These are phyloP conservation scores for Odontesthes bonariensis DNA, from an alignment of 2,113 vertebrate genomes.

Conservation along the genomic window DNA sequence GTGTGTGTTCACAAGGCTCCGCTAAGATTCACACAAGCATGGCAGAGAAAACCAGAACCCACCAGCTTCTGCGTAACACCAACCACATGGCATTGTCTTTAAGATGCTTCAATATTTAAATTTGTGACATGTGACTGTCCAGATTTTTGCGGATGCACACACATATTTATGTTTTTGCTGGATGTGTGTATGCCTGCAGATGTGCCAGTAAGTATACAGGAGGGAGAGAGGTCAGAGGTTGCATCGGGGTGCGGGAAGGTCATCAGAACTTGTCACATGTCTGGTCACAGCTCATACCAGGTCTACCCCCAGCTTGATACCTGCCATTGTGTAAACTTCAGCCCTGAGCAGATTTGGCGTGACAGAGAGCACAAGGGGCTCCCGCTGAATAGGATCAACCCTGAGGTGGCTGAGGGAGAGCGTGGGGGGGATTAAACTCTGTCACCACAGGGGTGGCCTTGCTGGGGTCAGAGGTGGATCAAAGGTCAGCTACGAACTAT, in stretches of 20 bases:
- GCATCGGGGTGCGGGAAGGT: neutral
- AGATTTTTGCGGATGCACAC: neutral
- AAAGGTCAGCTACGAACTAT: conserved; percentile 71
- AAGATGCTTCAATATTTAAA: conserved; percentile 1
- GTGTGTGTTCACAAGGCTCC: conserved; percentile 55
- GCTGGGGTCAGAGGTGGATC: conserved; percentile 72
- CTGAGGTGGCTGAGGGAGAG: conserved; percentile 54
- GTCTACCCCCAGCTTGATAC: conserved; percentile 42
- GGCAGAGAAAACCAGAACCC: conserved; percentile 49
- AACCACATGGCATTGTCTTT: neutral
- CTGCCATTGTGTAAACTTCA: conserved; percentile 64
- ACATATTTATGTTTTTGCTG: conserved; percentile 12
- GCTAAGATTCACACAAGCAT: conserved; percentile 64
- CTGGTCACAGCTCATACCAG: conserved; percentile 46
- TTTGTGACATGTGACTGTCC: neutral
- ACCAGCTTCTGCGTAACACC: conserved; percentile 7
- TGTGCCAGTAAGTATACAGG: neutral
- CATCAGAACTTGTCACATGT: conserved; percentile 56
- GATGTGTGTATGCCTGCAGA: conserved; percentile 6
- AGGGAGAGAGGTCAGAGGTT: conserved; percentile 50
- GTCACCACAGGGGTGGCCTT: conserved; percentile 61
- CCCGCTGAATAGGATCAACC: conserved; percentile 63
- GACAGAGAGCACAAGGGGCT: conserved; percentile 53
- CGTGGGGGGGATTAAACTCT: conserved; percentile 46
- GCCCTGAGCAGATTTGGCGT: conserved; percentile 58